Base-by-base conservation (phyloP, 37 sponge, comb jelly and placozoan species). In the Eunapius fragilis region DNA sequence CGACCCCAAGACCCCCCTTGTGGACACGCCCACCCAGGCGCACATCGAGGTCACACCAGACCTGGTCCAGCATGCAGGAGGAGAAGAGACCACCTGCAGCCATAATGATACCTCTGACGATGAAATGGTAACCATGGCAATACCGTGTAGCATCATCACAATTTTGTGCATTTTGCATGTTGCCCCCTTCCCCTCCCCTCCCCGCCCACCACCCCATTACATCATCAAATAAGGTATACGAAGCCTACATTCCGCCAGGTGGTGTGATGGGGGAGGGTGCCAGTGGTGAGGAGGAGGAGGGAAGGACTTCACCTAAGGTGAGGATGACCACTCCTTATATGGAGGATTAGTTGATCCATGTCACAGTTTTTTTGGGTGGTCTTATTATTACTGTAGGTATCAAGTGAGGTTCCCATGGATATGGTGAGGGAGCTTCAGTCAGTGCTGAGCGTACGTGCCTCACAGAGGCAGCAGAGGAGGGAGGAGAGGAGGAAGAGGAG, bases 391-490 rank as follows among this genome's bases (percentile, higher is more conserved):
- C 37, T 27, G 2, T 27, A 36, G 76, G 71, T 2, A 25, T 58
- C 23, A 19, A 69, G 31, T 37, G 70, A 89, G 34, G 67, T 71
- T 35, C 72, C 89, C 7, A 28, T 78, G 5, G 13, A 70, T 9
- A 37, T 89, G 78, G 47, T 89, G 33, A 76, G 72, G 22, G 89
- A 89, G 33, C 84, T 89, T 24, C 76, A 78, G 26, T 76, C 84
- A 25, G 89, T 89, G 24, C 79, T 89, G 26, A 45, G 79, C 22
- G 58, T 89, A 17, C 75, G 79, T 9, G 83, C 78, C 72, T 32
- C 31, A 2, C 72, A 77, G 67, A 83, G 38, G 38, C 58, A 89
- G 50, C 77, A 28, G 68, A 89, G 34, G 82, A 88, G 82, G 68
- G 37, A 41, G 38, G 26, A 58, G 47, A 88, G 72, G 67, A 31